Percentiles rank a stretch among this genome's conserved stretches.
Evolutionary conservation across 2,888 invertebrate genomes (phyloP).

Genomic region (Apamea sordens): DNA sequence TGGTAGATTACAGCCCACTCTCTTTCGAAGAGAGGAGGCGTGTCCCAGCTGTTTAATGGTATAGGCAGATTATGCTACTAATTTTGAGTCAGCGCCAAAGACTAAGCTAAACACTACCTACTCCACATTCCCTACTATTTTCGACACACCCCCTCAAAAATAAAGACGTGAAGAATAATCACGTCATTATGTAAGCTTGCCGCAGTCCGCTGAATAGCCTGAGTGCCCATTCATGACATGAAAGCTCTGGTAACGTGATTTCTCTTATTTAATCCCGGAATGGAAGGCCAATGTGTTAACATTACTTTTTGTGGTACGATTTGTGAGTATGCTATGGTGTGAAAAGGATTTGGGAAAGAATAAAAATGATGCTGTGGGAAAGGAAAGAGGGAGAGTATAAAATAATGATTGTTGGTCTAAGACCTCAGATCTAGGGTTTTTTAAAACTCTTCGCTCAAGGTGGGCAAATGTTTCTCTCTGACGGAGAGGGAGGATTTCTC

Average conservation of each 20-base stretch:
- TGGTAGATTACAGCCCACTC: neutral
- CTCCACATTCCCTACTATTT: neutral
- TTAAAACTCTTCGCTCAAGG: neutral
- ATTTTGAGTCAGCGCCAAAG: neutral
- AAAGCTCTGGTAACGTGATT: constrained; percentile 56
- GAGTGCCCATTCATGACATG: constrained; percentile 66
- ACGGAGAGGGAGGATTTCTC: no score
- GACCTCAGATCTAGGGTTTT: neutral
- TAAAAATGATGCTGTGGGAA: neutral
- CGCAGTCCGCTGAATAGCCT: constrained; percentile 51
- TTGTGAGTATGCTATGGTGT: constrained; percentile 3
- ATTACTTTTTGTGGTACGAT: constrained; percentile 47
- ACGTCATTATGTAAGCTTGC: constrained; percentile 49
- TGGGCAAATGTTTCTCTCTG: neutral
- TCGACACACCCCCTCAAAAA: neutral
- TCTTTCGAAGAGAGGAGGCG: neutral
- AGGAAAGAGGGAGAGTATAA: neutral
- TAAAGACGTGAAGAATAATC: constrained; percentile 37
- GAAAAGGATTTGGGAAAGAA: neutral
- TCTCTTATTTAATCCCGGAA: constrained; percentile 50
- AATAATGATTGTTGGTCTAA: neutral
- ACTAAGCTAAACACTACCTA: no score
- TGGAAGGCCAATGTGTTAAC: constrained; percentile 39
- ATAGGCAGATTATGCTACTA: neutral
- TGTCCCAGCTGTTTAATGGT: neutral